phyloP scores from a whole-genome alignment of 1,140 invertebrate genomes.

The Laodelphax striatellus region DNA sequence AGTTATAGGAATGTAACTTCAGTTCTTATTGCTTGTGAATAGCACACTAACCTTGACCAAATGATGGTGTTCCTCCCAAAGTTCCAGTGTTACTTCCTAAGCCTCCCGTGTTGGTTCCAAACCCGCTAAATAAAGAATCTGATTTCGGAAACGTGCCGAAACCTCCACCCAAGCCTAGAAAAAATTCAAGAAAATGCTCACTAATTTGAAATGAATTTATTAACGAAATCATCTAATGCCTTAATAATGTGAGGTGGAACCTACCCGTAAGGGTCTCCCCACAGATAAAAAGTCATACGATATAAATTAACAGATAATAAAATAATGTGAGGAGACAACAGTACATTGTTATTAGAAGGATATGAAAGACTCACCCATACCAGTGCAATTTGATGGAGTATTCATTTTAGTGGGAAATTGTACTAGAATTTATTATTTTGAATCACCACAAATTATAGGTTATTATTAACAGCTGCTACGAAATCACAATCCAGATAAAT shows the following conservation, averaged over 20 bases:
- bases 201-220: no score
- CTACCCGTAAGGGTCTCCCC: no score
- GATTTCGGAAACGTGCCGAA: conserved; percentile 2
- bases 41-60: conserved; percentile 21
- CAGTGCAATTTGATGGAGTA: background rate
- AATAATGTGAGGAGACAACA: no score
- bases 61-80: conserved; percentile 16
- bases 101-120: background rate
- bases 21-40: no score
- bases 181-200: conserved; percentile 23
- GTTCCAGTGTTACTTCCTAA: background rate
- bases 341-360: no score
- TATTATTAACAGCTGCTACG: background rate
- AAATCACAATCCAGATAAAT: no score
- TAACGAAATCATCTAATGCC: no score
- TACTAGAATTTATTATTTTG: background rate
- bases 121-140: background rate
- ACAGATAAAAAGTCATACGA: no score
- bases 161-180: conserved; percentile 35
- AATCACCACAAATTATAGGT: background rate
- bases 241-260: no score
- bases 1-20: no score
- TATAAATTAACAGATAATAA: no score
- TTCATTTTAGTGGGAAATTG: background rate
- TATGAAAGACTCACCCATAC: background rate